Conservation (phyloP, 2,888 invertebrate genomes). For the Embidobia sp. region DNA sequence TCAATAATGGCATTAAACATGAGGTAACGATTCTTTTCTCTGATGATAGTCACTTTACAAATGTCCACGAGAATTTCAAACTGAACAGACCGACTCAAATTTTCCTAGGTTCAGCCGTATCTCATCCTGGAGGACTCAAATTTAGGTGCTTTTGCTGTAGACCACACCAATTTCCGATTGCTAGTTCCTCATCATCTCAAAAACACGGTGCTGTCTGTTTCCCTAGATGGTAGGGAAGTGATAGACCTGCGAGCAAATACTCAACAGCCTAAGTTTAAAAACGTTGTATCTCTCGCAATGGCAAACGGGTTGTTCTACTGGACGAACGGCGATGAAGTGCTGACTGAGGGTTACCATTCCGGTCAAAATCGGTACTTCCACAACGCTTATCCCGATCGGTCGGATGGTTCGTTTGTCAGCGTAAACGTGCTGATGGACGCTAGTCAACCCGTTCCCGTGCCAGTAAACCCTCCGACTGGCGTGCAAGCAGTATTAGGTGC, state of each 20-base stretch:
- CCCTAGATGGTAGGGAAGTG: slow-evolving; percentile 90
- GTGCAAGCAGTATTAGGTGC: slow-evolving; percentile 92
- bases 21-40: too few relatives aligned
- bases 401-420: slow-evolving; percentile 82
- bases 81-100: too few relatives aligned
- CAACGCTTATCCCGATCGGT: slow-evolving; percentile 86
- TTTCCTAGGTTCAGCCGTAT: slow-evolving; percentile 84
- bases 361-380: slow-evolving; percentile 88
- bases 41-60: too few relatives aligned
- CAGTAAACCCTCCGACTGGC: slow-evolving; percentile 89
- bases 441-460: slow-evolving; percentile 90
- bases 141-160: slow-evolving; percentile 92
- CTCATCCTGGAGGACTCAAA: slow-evolving; percentile 86
- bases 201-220: slow-evolving; percentile 91
- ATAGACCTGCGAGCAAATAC: slow-evolving; percentile 89
- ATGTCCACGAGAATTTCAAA: too few relatives aligned
- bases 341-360: slow-evolving; percentile 90
- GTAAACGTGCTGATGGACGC: slow-evolving; percentile 81
- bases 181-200: slow-evolving; percentile 88
- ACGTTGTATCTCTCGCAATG: slow-evolving; percentile 89
- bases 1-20: slow-evolving; percentile 88
- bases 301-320: slow-evolving; percentile 92
- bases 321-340: slow-evolving; percentile 90
- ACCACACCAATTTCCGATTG: slow-evolving; percentile 90
- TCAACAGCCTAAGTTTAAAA: slow-evolving; percentile 88